phyloP scores from a whole-genome alignment of 2,797 vertebrate species.

The Dicrostonyx torquatus region DNA sequence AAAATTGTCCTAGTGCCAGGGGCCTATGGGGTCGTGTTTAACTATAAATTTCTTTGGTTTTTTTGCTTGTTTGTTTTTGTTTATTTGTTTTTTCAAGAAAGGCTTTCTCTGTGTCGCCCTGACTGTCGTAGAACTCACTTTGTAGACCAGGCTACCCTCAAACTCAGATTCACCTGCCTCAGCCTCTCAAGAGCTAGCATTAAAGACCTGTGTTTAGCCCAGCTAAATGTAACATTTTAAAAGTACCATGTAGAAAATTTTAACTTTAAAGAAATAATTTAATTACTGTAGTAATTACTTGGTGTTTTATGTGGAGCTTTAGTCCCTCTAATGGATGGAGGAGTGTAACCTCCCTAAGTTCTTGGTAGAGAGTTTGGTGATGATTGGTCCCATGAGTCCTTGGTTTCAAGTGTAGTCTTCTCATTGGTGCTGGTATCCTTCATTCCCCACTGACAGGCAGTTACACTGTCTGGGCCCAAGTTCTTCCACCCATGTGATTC shows the following conservation, averaged over 20 bases:
- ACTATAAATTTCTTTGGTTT: slow-evolving; percentile 51
- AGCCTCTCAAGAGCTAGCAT: background rate
- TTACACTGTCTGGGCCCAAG: background rate
- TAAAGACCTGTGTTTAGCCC: background rate
- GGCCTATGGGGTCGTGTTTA: background rate
- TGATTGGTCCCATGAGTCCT: background rate
- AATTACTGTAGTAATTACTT: background rate
- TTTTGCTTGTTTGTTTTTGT: slow-evolving; percentile 7
- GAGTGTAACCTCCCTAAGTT: background rate
- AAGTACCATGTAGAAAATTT: background rate
- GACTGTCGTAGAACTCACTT: background rate
- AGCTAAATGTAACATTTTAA: background rate
- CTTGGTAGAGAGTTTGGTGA: background rate
- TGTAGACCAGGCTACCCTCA: background rate
- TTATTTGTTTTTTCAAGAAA: background rate
- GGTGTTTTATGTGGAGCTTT: slow-evolving; percentile 60
- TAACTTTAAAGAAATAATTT: slow-evolving; percentile 45
- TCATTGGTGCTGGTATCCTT: background rate
- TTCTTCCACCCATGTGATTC: background rate
- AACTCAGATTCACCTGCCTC: background rate
- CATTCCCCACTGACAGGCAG: background rate
- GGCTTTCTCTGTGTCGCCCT: background rate
- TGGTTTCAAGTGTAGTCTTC: slow-evolving; percentile 31
- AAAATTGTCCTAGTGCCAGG: background rate
- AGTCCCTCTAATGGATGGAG: slow-evolving; percentile 79